phyloP scores from a whole-genome alignment of 2,888 invertebrate genomes.

The Cosmopolites sordidus region DNA sequence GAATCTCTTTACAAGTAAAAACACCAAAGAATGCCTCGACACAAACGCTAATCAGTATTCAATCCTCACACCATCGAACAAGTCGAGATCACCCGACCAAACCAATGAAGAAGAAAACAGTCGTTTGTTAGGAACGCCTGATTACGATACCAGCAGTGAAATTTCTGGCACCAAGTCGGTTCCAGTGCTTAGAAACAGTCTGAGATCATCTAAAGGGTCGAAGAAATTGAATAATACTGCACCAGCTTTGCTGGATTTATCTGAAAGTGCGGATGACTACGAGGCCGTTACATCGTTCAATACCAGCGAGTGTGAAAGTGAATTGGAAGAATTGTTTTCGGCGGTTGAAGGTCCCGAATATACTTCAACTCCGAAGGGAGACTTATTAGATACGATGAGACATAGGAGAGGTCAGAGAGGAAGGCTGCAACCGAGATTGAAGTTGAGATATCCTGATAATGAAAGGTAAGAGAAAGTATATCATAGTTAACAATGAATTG shows the following conservation, averaged over 20 bases:
- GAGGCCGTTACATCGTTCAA: conserved; percentile 32
- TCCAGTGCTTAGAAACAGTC: conserved; percentile 21
- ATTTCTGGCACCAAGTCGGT: conserved; percentile 25
- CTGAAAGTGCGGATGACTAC: conserved; percentile 22
- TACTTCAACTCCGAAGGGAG: conserved; percentile 49
- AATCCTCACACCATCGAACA: conserved; percentile 27
- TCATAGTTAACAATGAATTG: neutral
- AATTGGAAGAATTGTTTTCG: conserved; percentile 43
- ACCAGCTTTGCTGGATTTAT: conserved; percentile 33
- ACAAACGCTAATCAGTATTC: conserved; percentile 42
- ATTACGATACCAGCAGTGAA: conserved; percentile 21
- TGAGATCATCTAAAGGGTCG: conserved; percentile 1
- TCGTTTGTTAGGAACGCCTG: conserved; percentile 3
- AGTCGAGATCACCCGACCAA: conserved; percentile 20
- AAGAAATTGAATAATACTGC: conserved; percentile 32
- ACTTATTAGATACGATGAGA: conserved; percentile 10
- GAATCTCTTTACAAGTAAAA: conserved; percentile 38
- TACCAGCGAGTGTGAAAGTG: conserved; percentile 45
- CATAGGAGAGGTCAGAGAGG: conserved; percentile 32
- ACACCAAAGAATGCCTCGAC: conserved; percentile 25
- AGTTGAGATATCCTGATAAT: conserved; percentile 35
- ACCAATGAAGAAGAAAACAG: conserved; percentile 20
- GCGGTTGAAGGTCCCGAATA: conserved; percentile 43
- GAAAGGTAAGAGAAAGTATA: conserved; percentile 38
- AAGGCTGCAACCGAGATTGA: conserved; percentile 32